A percentile compares a stretch with the other conserved stretches of the same genome.
phyloP scores from a whole-genome alignment of 2,888 invertebrate species.

The Ligdia adustata region DNA sequence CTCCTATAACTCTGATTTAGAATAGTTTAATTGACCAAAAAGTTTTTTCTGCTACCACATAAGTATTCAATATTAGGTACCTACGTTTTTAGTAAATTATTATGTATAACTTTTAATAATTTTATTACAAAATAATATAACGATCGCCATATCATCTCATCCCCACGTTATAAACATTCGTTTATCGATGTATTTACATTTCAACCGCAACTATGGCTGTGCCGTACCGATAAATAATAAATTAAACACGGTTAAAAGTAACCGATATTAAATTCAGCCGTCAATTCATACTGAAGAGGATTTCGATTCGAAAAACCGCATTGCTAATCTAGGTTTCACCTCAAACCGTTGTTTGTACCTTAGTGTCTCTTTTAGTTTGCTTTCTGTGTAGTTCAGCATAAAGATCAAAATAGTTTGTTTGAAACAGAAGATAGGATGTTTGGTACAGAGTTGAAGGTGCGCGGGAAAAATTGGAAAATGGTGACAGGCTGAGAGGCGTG shows the following conservation, averaged over 20 bases:
- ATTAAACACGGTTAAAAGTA: slow-evolving; percentile 43
- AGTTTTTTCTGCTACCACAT: no score
- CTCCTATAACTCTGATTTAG: no score
- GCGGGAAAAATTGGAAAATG: slow-evolving; percentile 79
- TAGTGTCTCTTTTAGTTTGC: slow-evolving; percentile 22
- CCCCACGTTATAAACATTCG: slow-evolving; percentile 30
- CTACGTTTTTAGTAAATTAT: no score
- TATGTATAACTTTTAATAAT: no score
- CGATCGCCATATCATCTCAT: no score
- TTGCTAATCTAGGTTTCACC: slow-evolving; percentile 54
- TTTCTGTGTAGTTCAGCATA: slow-evolving; percentile 15
- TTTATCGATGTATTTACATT: slow-evolving; percentile 47
- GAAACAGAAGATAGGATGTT: slow-evolving; percentile 21
- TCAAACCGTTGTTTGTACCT: slow-evolving; percentile 41
- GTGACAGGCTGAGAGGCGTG: slow-evolving; percentile 82
- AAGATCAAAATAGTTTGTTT: slow-evolving; percentile 27
- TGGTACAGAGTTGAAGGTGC: slow-evolving; percentile 34
- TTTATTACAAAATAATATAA: no score
- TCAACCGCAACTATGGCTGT: slow-evolving; percentile 47
- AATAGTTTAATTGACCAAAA: no score
- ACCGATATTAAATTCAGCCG: slow-evolving; percentile 70
- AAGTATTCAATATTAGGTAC: no score
- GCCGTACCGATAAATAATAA: slow-evolving; percentile 54
- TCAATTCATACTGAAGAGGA: slow-evolving; percentile 63
- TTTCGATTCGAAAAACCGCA: slow-evolving; percentile 79